Percentiles rank a stretch among this genome's conserved stretches.
Conservation (phyloP, 2,113 vertebrate species). For the Oreochromis aureus region DNA sequence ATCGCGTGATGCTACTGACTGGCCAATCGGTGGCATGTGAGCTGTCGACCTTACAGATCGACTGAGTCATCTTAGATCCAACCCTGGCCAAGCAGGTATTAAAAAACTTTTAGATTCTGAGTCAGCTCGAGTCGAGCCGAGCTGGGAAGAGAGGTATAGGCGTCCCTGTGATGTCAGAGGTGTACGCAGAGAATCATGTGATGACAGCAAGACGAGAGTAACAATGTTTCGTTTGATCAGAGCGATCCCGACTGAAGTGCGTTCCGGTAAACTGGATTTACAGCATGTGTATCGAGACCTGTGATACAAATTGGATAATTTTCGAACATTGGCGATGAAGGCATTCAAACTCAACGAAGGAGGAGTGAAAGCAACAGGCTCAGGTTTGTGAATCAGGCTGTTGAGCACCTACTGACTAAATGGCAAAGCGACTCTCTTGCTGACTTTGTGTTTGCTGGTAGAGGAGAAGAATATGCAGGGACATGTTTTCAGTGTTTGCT, state of each 20-base stretch:
- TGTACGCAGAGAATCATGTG: fast-evolving
- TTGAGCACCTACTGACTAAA: neutral
- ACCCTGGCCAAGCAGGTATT: neutral
- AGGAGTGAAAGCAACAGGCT: fast-evolving
- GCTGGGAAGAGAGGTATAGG: fast-evolving
- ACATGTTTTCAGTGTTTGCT: neutral
- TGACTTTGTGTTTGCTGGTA: neutral
- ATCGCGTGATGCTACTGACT: neutral
- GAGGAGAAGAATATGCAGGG: neutral
- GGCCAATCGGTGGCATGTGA: neutral
- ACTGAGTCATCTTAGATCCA: neutral
- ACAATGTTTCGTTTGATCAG: neutral
- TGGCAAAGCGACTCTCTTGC: neutral
- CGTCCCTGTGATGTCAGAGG: neutral
- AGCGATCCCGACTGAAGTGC: fast-evolving
- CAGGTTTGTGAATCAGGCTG: neutral
- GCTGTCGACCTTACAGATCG: neutral
- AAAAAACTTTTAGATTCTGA: neutral
- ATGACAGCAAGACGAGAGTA: neutral
- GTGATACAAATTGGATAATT: fast-evolving
- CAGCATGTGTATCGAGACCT: no score
- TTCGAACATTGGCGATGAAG: neutral
- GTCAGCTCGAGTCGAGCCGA: fast-evolving
- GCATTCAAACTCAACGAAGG: fast-evolving
- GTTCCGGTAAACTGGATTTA: neutral